These are phyloP conservation scores for Drosophila suboccidentalis DNA, from an alignment of 2,888 invertebrate species.

Conservation along the genomic window DNA sequence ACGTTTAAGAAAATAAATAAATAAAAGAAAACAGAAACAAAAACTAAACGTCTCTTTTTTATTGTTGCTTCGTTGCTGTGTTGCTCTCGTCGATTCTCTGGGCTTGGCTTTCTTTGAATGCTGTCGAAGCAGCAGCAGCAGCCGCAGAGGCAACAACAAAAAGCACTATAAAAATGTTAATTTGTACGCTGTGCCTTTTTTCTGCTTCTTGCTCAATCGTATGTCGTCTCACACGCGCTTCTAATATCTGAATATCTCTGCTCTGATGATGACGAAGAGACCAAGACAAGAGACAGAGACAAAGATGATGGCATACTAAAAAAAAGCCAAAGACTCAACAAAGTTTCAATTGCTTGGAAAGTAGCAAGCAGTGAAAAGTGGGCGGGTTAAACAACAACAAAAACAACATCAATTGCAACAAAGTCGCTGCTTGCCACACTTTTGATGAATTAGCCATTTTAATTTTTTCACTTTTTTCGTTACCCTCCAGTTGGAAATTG, in stretches of 20 bases:
- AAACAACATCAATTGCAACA: conserved; percentile 37
- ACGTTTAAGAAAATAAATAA: conserved; percentile 53
- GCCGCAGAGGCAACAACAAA: conserved; percentile 22
- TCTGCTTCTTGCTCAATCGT: conserved; percentile 62
- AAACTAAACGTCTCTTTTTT: conserved; percentile 56
- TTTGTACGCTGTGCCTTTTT: conserved; percentile 61
- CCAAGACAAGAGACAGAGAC: conserved; percentile 7
- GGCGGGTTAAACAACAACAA: conserved; percentile 49
- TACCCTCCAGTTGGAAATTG: conserved; percentile 43
- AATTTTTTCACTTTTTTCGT: conserved; percentile 28
- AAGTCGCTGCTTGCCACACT: conserved; percentile 68
- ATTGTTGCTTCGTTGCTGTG: conserved; percentile 34
- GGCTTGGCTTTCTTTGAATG: conserved; percentile 75
- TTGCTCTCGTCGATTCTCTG: conserved; percentile 63
- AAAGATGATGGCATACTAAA: conserved; percentile 66
- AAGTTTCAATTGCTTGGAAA: conserved; percentile 74
- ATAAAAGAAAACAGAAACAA: conserved; percentile 26
- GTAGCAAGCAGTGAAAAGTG: conserved; percentile 60
- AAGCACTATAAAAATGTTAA: conserved; percentile 68
- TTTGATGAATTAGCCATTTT: conserved; percentile 73
- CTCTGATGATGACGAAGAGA: conserved; percentile 26
- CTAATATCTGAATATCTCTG: conserved; percentile 58
- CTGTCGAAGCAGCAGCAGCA: conserved; percentile 22
- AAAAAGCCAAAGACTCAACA: conserved; percentile 44
- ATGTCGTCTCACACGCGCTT: conserved; percentile 70